Conservation (phyloP, 2,113 vertebrate species). For the Seriola aureovittata region DNA sequence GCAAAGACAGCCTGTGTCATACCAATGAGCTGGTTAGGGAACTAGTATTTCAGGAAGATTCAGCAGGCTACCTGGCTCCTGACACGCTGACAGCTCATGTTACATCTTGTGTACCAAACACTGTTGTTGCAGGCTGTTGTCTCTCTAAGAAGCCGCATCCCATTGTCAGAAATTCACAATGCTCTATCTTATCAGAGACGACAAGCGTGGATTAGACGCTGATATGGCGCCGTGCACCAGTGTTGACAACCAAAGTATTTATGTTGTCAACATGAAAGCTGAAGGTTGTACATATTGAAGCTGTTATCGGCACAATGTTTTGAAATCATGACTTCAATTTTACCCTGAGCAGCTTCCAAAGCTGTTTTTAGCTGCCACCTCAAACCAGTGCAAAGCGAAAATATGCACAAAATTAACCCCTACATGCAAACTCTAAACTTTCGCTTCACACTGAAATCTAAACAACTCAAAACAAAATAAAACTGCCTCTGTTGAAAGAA, state of each 20-base stretch:
- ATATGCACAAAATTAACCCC: neutral
- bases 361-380: neutral
- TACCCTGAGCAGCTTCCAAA: neutral
- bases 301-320: neutral
- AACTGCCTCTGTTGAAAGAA: neutral
- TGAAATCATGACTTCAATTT: neutral
- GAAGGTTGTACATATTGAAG: neutral
- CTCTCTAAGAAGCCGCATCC: slow-evolving; percentile 27
- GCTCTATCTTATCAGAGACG: slow-evolving; percentile 25
- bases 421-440: neutral
- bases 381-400: neutral
- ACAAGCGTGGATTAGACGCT: slow-evolving; percentile 15
- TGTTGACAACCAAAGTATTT: slow-evolving; percentile 14
- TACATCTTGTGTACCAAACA: slow-evolving; percentile 20
- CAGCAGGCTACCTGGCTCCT: slow-evolving; percentile 31
- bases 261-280: slow-evolving; percentile 3
- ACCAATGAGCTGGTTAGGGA: slow-evolving; percentile 54
- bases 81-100: slow-evolving; percentile 41
- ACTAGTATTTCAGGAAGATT: slow-evolving; percentile 61
- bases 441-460: neutral
- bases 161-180: slow-evolving; percentile 27
- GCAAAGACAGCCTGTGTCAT: slow-evolving; percentile 70
- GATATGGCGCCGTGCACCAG: slow-evolving; percentile 7
- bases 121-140: slow-evolving; percentile 33
- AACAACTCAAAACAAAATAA: neutral